Evolutionary conservation across 1,140 invertebrate species (phyloP), one percentile per base, ranked within the genome.

Genomic region (Anastrepha ludens): DNA sequence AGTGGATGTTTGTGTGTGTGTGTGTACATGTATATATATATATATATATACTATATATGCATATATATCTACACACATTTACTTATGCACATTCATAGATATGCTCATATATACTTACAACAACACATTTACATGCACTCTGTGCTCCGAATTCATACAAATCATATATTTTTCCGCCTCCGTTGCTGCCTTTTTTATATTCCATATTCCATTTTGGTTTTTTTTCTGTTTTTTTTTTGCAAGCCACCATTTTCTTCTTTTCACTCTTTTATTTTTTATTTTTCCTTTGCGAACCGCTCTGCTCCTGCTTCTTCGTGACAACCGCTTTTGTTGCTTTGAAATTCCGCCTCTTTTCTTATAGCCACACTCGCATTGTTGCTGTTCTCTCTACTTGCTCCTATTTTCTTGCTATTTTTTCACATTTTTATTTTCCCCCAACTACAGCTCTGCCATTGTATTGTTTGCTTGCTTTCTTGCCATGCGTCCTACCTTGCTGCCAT

Each of bases 291-390:
- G 11, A 15, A 47, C 67, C 39, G 6, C 41, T 74, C 67, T 17
- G 41, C 67, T 74, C 13, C 15, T 44, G 5, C 15, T 74, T 41
- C 11, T 11, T 67, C 39, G 29, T 39, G 64, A 7, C 20, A 65
- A 1, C 20, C 3, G 67, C 41, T 47, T 47, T 74, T 47, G 29
- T 29, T 70, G 70, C 70, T 67, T 74, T 47, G 15, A 74, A 81
- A 81, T 55, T 55, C 74, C 74, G 74, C 74, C 74, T 81, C 74
- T 29, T 81, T 81, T 81, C 74, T 81, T 20, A 3, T 55, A 2
- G 74, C 74, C 47, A 55, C 55, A 15, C 74, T 81, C 9, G n/a
- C 47, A 29, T 58, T 81, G 47, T 81, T 81, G n/a, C 20, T 81
- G 74, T 62, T 47, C 50, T 81, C n/a, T 81, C n/a, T 41, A 44